These are phyloP conservation scores for Thamnaconus septentrionalis DNA, from an alignment of 2,113 vertebrate genomes.

Conservation along the genomic window DNA sequence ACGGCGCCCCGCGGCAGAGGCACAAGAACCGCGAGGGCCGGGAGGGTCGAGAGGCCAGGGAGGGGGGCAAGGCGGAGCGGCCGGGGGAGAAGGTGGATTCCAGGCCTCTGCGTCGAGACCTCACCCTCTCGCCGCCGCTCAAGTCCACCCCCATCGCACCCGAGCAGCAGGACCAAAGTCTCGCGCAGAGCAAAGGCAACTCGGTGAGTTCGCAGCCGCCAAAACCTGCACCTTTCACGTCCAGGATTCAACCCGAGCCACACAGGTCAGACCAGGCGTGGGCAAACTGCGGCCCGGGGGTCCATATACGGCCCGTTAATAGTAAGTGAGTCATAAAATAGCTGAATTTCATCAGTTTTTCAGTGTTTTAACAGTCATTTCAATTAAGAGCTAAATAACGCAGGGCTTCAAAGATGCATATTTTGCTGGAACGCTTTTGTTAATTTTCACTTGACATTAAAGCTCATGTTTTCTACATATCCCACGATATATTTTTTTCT, in stretches of 20 bases:
- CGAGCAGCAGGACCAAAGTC: constrained; percentile 82
- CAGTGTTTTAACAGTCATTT: too few relatives aligned
- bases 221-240: too few relatives aligned
- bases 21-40: constrained; percentile 81
- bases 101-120: constrained; percentile 88
- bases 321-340: neutral
- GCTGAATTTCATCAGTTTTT: too few relatives aligned
- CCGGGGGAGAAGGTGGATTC: constrained; percentile 84
- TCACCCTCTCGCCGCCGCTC: constrained; percentile 92
- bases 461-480: too few relatives aligned
- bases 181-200: constrained; percentile 84
- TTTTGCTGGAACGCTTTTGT: too few relatives aligned
- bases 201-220: constrained; percentile 76
- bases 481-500: too few relatives aligned
- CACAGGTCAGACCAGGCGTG: too few relatives aligned
- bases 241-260: too few relatives aligned
- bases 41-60: constrained; percentile 43
- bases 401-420: too few relatives aligned
- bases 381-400: too few relatives aligned
- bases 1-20: constrained; percentile 84
- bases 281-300: too few relatives aligned
- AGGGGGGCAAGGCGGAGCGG: constrained; percentile 82
- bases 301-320: neutral
- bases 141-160: constrained; percentile 91
- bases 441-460: too few relatives aligned